These are phyloP conservation scores for Actinopyga echinites DNA, from an alignment of 53 echinoderm and acorn worm species.

Conservation along the genomic window DNA sequence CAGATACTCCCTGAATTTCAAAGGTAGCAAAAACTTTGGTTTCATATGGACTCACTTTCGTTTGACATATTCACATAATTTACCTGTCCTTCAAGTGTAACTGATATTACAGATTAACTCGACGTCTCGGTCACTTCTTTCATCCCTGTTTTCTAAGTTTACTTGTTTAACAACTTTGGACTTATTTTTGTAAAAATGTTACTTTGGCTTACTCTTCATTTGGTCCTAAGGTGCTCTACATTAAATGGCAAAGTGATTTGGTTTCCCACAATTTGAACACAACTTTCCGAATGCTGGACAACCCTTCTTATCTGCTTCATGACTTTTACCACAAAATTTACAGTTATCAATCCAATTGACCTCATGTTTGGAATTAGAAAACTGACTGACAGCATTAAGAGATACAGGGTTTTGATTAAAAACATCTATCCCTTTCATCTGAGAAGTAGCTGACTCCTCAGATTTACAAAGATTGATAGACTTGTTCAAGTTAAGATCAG, in stretches of 20 bases:
- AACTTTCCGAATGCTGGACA: constrained; percentile 33
- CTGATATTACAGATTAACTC: not conserved
- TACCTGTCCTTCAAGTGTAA: not conserved
- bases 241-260: constrained; percentile 1
- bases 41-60: not conserved
- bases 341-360: not conserved
- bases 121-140: not conserved
- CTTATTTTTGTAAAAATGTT: too few relatives aligned
- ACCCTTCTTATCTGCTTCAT: constrained; percentile 24
- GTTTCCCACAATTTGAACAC: constrained; percentile 6
- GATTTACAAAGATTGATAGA: constrained; percentile 30
- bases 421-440: constrained; percentile 49
- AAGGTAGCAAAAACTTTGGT: not conserved
- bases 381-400: not conserved
- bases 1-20: not conserved
- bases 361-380: not conserved
- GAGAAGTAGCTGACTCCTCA: constrained; percentile 1
- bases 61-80: not conserved
- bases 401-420: too few relatives aligned
- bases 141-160: too few relatives aligned
- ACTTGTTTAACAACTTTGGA: too few relatives aligned
- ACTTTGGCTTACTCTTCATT: too few relatives aligned
- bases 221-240: not conserved
- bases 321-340: constrained; percentile 17
- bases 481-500: not conserved